phyloP scores from a whole-genome alignment of 2,888 invertebrate genomes.

The Tetramorium bicarinatum region DNA sequence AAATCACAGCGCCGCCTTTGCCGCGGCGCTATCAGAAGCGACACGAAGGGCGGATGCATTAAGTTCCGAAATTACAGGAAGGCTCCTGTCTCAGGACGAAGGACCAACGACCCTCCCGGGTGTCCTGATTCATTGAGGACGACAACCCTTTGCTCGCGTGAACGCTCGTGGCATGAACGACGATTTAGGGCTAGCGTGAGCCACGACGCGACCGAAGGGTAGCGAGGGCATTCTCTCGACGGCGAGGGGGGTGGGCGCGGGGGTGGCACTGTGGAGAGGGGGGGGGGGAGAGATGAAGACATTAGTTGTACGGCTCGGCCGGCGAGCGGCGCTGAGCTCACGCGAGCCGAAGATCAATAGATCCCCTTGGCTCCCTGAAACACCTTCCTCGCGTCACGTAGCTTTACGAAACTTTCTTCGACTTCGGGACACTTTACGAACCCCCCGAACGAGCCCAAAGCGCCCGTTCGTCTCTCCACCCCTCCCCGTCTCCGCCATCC shows the following conservation, averaged over 20 bases:
- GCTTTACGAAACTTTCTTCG: conserved; percentile 68
- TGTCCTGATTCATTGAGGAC: conserved; percentile 75
- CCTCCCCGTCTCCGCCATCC: neutral
- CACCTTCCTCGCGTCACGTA: conserved; percentile 71
- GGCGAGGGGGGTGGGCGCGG: neutral
- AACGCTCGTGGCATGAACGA: conserved; percentile 73
- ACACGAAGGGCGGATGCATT: conserved; percentile 56
- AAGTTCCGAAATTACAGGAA: conserved; percentile 69
- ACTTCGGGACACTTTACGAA: conserved; percentile 40
- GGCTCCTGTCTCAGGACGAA: conserved; percentile 56
- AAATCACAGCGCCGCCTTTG: conserved; percentile 34
- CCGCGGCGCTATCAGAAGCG: conserved; percentile 55
- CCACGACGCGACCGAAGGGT: conserved; percentile 48
- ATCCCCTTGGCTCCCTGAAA: conserved; percentile 73
- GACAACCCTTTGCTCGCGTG: conserved; percentile 76
- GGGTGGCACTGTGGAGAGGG: conserved; percentile 59
- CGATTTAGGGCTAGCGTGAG: conserved; percentile 72
- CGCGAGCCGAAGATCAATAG: conserved; percentile 84
- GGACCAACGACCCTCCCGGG: conserved; percentile 75
- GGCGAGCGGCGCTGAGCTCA: conserved; percentile 83
- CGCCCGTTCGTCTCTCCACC: neutral
- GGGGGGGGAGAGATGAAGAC: conserved; percentile 81
- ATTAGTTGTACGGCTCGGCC: conserved; percentile 81
- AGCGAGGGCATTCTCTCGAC: conserved; percentile 9
- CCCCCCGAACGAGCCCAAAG: conserved; percentile 6